A percentile compares a stretch with the other conserved stretches of the same genome.
phyloP scores from a whole-genome alignment of 2,888 invertebrate species.

The Andrena praecox region DNA sequence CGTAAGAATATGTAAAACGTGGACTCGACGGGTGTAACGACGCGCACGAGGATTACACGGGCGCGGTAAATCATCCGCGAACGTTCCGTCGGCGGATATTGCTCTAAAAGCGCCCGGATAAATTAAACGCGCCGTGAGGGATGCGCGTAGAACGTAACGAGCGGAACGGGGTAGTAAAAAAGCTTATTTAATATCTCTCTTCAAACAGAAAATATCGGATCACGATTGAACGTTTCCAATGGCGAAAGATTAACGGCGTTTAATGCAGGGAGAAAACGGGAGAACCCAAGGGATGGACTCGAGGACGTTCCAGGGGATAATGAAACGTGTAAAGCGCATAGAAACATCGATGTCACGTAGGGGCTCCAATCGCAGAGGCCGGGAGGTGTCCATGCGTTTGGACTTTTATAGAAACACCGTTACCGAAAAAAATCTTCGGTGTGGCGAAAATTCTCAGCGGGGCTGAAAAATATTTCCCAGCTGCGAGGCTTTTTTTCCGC shows the following conservation, averaged over 20 bases:
- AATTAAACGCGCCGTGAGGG: not conserved
- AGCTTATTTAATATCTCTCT: constrained; percentile 15
- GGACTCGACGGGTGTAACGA: constrained; percentile 1
- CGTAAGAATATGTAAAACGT: constrained; percentile 32
- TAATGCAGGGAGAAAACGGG: not conserved
- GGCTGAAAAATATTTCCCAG: constrained; percentile 12
- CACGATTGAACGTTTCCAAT: constrained; percentile 8
- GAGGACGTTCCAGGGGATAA: not conserved
- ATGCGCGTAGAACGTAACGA: not conserved
- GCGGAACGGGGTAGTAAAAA: not conserved
- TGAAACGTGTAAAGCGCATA: not conserved
- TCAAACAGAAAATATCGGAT: constrained; percentile 15
- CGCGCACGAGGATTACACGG: constrained; percentile 4
- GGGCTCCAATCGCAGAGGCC: too few species aligned
- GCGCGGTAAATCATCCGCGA: not conserved
- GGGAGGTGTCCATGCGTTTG: too few species aligned
- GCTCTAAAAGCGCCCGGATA: not conserved
- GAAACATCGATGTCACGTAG: too few species aligned
- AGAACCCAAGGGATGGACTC: not conserved
- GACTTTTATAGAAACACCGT: too few species aligned
- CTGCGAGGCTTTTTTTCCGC: constrained; percentile 8
- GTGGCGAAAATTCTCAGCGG: not conserved
- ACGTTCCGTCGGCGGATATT: not conserved
- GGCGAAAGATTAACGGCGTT: constrained; percentile 9
- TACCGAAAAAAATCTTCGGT: too few species aligned